phyloP scores from a whole-genome alignment of 2,888 invertebrate species.

The Eueremaeus valkanovi region DNA sequence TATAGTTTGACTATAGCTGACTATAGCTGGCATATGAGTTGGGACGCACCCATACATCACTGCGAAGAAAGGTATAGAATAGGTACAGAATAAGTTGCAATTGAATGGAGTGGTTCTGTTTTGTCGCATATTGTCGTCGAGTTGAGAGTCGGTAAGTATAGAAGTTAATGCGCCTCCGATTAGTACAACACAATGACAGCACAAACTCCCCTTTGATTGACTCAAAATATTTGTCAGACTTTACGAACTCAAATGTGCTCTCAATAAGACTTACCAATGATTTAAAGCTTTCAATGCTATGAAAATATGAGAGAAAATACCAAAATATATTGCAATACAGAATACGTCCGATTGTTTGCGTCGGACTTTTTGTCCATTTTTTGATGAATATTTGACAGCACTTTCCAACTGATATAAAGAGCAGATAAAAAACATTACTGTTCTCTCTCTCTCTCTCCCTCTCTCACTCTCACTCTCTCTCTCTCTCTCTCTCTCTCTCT shows the following conservation, averaged over 20 bases:
- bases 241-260: slow-evolving; percentile 20
- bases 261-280: neutral
- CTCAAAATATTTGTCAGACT: slow-evolving; percentile 34
- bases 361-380: slow-evolving; percentile 9
- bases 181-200: slow-evolving; percentile 24
- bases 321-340: no score
- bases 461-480: no score
- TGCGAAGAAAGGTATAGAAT: slow-evolving; percentile 16
- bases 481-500: no score
- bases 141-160: slow-evolving; percentile 33
- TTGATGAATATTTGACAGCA: slow-evolving; percentile 21
- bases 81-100: slow-evolving; percentile 19
- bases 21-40: slow-evolving; percentile 2
- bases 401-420: slow-evolving; percentile 16
- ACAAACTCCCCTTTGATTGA: slow-evolving; percentile 31
- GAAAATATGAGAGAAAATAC: no score
- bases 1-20: neutral
- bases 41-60: slow-evolving; percentile 30
- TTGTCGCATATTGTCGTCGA: slow-evolving; percentile 34
- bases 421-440: slow-evolving; percentile 14
- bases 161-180: slow-evolving; percentile 33
- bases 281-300: neutral
- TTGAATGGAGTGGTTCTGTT: slow-evolving; percentile 32
- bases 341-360: slow-evolving; percentile 7
- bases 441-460: no score